Base-by-base conservation (phyloP, 2,797 vertebrate genomes). In the Petrocephalus sullivani region DNA sequence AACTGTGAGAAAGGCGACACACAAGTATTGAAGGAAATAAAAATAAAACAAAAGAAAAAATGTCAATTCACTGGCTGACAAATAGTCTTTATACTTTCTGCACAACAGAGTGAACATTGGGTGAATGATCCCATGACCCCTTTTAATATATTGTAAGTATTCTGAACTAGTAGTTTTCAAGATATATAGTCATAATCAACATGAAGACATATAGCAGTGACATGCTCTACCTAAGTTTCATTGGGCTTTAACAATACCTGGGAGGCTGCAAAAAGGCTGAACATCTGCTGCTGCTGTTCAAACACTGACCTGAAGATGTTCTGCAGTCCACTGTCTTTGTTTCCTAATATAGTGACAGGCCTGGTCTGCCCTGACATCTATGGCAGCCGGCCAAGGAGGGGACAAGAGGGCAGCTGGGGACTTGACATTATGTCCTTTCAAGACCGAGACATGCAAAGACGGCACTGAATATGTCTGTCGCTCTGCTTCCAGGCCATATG, bases 251-350 rank as follows among this genome's bases (percentile, higher is more conserved):
- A 81, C 49, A 81, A 46, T 33, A 46, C 8, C 75, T 81, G 41
- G 41, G 49, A 49, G 19, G 75, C 75, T 81, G 75, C 19, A 6
- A 81, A 81, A 81, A 3, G 41, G 33, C 7, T 46, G 71, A 71
- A 37, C 33, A 71, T 81, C 19, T 49, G 41, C 46, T 14, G 9
- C 7, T 46, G 41, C 75, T 49, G 19, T 81, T 49, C 41, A 49
- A 78, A 78, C 71, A 78, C 41, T 78, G 71, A 49, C 75, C 75
- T 81, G 75, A 49, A 81, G 75, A 81, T 81, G 0, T 14, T 87
- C 53, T 60, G 6, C 7, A 37, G 67, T 51, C 14, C n/a, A 78
- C n/a, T 28, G 16, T 6, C 41, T 33, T 87, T 28, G 56, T 60
- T 87, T 86, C 37, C 16, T 84, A 67, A 67, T 51, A 21, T 53